Evolutionary conservation across 2,888 invertebrate species (phyloP).

Genomic region (Cephus sareptanus): DNA sequence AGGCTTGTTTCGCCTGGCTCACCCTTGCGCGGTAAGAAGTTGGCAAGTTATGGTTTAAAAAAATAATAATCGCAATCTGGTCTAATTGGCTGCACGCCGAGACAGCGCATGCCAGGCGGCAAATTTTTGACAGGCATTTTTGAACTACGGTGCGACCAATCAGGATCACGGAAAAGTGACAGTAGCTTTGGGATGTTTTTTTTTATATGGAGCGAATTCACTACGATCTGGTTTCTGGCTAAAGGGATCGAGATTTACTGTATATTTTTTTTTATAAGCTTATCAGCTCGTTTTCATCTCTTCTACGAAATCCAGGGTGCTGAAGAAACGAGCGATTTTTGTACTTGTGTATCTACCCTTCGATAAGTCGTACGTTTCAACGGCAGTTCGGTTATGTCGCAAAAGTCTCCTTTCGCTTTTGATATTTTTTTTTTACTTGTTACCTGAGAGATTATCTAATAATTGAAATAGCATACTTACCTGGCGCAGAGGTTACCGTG

Average conservation of each 20-base stretch:
- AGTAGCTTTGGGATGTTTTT: background rate
- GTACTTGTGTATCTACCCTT: background rate
- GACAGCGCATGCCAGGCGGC: background rate
- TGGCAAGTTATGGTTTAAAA: background rate
- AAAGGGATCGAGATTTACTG: background rate
- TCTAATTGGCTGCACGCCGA: background rate
- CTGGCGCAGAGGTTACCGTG: too few relatives aligned
- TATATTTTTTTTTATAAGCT: background rate
- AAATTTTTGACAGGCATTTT: background rate
- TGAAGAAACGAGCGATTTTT: background rate
- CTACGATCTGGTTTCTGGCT: too few relatives aligned
- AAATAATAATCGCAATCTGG: background rate
- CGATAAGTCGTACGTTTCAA: background rate
- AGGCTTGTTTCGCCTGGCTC: background rate
- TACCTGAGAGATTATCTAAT: background rate
- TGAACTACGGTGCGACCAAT: background rate
- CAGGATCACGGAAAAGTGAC: background rate
- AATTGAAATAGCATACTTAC: background rate
- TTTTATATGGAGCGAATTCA: too few relatives aligned
- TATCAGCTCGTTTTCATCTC: background rate
- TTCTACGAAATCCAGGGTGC: background rate
- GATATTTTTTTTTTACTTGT: background rate
- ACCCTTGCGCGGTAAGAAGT: background rate
- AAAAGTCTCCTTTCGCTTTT: background rate
- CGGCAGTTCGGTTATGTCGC: background rate